Evolutionary conservation across 2,113 vertebrate species (phyloP), one percentile per base, ranked within the genome.

Genomic region (Bucco capensis): DNA sequence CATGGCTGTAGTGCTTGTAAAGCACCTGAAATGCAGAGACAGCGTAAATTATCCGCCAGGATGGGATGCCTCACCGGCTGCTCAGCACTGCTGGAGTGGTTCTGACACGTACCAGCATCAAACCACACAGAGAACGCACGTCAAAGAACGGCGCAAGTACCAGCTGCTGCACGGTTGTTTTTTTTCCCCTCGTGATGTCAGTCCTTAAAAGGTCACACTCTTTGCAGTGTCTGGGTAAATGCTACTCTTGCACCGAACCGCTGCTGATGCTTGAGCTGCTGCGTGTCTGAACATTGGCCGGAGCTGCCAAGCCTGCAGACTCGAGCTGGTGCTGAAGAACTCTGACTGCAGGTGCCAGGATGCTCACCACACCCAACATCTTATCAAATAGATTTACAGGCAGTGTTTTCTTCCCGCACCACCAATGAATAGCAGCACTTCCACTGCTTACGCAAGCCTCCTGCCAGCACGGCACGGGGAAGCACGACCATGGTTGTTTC

Each of bases 401-500:
- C 50, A 23, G 9, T 1, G 5, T 10, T n/a, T 38, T 42, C 7
- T 10, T 10, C 67, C 58, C 25, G 27, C 61, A 23, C 5, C 8
- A 7, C 16, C 42, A 24, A 5, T 27, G 19, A 37, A 4, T 0
- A 66, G 46, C 42, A 70, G 54, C 51, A 42, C 19, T 78, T 12
- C 4, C 62, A 5, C 14, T 5, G 42, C 37, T 51, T 2, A 19
- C 0, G 15, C 23, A 18, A 33, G 71, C 22, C 77, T 74, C 64
- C 86, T n/a, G 85, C 78, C 60, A 53, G 53, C 75, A 9, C 1
- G 2, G 9, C 25, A 3, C 38, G 30, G 11, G 7, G 4, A 31
- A 47, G 33, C 46, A 31, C 1, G 5, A 6, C 8, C 0, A 2
- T 0, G 0, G 40, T 3, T 1, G 6, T 30, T 30, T 40, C 12